These are phyloP conservation scores for Potorous gilbertii DNA, from an alignment of 2,797 vertebrate genomes.

Conservation along the genomic window DNA sequence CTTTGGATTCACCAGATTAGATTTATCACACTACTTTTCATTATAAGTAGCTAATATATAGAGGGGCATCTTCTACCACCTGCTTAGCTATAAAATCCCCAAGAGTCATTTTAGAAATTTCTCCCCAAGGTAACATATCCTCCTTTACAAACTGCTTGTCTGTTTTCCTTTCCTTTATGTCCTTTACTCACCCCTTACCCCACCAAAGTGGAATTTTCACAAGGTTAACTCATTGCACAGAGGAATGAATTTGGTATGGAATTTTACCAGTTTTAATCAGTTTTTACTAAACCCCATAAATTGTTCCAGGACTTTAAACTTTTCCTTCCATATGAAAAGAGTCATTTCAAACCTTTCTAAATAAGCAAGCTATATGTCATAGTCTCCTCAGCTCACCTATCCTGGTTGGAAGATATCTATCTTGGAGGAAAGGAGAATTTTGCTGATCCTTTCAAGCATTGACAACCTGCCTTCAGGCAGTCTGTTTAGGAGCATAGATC, in stretches of 20 bases:
- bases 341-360: conserved; percentile 60
- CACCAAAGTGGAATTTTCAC: conserved; percentile 55
- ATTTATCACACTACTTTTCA: conserved; percentile 61
- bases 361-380: conserved; percentile 50
- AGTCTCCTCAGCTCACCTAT: not conserved
- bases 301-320: conserved; percentile 42
- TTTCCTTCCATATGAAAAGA: conserved; percentile 60
- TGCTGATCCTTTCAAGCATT: conserved; percentile 34
- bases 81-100: conserved; percentile 61
- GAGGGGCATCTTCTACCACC: conserved; percentile 45
- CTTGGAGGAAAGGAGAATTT: conserved; percentile 28
- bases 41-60: conserved; percentile 64
- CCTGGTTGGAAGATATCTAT: not conserved
- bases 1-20: conserved; percentile 51
- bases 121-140: not conserved
- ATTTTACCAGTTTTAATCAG: conserved; percentile 54
- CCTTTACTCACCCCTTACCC: conserved; percentile 26
- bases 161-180: conserved; percentile 19
- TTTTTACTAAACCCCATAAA: conserved; percentile 47
- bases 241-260: not conserved
- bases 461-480: conserved; percentile 19
- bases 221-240: conserved; percentile 56
- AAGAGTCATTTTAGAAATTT: conserved; percentile 53
- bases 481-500: not conserved
- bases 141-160: not conserved